These are phyloP conservation scores for Paraescarpia echinospica DNA, from an alignment of 1,140 invertebrate genomes.

Conservation along the genomic window DNA sequence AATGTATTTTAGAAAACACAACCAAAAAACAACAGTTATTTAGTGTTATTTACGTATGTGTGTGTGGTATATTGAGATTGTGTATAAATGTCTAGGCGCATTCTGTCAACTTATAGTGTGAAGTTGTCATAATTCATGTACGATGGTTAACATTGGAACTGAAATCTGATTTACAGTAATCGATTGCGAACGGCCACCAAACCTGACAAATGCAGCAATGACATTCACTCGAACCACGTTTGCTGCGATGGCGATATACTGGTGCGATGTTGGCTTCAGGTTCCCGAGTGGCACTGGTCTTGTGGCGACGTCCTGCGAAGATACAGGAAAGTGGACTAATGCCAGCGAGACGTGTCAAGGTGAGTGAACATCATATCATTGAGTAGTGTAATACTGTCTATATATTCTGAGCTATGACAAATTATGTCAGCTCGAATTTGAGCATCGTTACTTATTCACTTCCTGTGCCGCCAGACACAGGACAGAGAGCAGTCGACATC, in stretches of 20 bases:
- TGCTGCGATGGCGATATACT: neutral
- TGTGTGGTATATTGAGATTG: neutral
- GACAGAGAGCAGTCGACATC: too few relatives aligned
- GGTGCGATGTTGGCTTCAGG: neutral
- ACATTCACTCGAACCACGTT: neutral
- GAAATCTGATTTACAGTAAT: neutral
- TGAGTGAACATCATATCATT: too few relatives aligned
- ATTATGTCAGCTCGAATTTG: too few relatives aligned
- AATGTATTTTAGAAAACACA: too few relatives aligned
- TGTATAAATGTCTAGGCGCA: neutral
- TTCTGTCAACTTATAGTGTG: neutral
- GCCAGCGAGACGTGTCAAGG: neutral
- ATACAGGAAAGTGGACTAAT: neutral
- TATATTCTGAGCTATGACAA: too few relatives aligned
- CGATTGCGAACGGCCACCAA: neutral
- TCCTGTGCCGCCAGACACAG: too few relatives aligned
- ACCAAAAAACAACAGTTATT: too few relatives aligned
- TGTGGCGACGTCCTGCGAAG: neutral
- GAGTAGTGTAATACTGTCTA: too few relatives aligned
- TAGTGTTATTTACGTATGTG: too few relatives aligned
- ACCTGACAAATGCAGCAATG: neutral
- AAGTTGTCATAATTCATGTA: neutral
- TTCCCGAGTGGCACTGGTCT: neutral
- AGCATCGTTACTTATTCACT: too few relatives aligned
- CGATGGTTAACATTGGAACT: too few relatives aligned